Conservation (phyloP, 2,797 vertebrate species). For the Phataginus tricuspis region DNA sequence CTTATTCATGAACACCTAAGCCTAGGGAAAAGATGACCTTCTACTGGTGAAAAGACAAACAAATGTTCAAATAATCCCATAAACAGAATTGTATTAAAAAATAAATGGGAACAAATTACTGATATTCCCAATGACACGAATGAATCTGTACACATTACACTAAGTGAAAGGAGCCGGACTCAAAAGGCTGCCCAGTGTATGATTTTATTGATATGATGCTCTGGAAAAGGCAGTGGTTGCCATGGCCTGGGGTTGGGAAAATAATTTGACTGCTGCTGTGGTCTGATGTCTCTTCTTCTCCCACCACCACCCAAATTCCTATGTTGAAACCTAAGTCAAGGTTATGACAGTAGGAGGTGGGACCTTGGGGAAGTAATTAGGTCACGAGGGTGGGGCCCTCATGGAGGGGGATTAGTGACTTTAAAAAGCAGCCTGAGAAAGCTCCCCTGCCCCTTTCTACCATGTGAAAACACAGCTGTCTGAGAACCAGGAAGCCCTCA, state of each 20-base stretch:
- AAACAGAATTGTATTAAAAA: neutral
- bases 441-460: neutral
- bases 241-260: neutral
- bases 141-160: neutral
- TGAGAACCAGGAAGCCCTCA: neutral
- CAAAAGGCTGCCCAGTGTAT: neutral
- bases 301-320: neutral
- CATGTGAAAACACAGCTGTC: neutral
- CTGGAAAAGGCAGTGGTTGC: neutral
- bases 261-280: neutral
- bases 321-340: neutral
- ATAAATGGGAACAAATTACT: neutral
- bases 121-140: neutral
- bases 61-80: neutral
- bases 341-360: neutral
- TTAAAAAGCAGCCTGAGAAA: neutral
- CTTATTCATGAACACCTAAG: neutral
- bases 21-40: neutral
- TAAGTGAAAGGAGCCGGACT: neutral
- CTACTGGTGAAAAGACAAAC: neutral
- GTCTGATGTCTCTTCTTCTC: neutral
- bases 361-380: neutral
- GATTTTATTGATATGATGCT: neutral
- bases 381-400: neutral
- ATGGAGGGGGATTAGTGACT: neutral